Evolutionary conservation across 2,888 invertebrate genomes (phyloP), one percentile per base, ranked within the genome.

Genomic region (Pseudoips prasinana): DNA sequence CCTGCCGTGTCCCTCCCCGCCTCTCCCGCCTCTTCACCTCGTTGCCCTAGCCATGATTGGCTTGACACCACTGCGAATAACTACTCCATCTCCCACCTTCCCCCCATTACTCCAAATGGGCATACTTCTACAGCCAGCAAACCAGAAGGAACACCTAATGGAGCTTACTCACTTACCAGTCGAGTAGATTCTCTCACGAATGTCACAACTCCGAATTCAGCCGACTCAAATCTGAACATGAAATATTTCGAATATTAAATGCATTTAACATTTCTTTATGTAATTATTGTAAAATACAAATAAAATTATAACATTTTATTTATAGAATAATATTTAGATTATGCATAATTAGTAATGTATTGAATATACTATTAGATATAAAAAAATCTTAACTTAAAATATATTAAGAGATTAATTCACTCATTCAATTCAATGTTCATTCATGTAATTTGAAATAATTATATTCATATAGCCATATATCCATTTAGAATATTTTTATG

Each of bases 21-120:
- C 77, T 74, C 80, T 65, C 79, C 81, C 76, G 79, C 84, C 72
- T 51, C 55, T 43, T 45, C 49, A 29, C 52, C 46, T 10, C 46
- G 46, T 37, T 49, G 45, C 48, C 45, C 39, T 35, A 34, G 39
- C 28, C 30, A 53, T 8, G n/a, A n/a, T n/a, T 55, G 51, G 41
- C 40, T 30, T 1, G 47, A 48, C 30, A 41, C 31, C 19, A 29
- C 39, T 23, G 20, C 38, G 14, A 10, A 40, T 14, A 22, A 20
- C 20, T 7, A n/a, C 20, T 7, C 33, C 7, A 45, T 47, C 20
- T 29, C 46, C 0, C 33, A 43, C n/a, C 29, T 43, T 1, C 20
- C 39, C 22, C 39, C 31, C 34, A 29, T 10, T 37, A 33, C n/a
- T n/a, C n/a, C 22, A 41, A 50, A 8, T 39, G 46, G 7, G 36